phyloP scores from a whole-genome alignment of 2,797 vertebrate genomes.

The Kryptopterus vitreolus region DNA sequence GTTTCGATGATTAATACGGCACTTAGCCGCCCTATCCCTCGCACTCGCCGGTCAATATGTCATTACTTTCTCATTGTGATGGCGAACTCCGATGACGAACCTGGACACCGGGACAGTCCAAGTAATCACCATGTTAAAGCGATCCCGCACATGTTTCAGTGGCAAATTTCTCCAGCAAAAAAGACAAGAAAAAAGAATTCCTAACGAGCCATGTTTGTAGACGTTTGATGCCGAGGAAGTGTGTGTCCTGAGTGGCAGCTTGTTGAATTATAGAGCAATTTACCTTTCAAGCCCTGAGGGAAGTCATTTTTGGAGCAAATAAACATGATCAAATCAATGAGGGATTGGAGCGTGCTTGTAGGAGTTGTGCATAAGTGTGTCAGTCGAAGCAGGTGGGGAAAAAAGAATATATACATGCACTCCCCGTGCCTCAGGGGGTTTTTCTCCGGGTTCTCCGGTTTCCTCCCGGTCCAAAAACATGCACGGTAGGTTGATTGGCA shows the following conservation, averaged over 20 bases:
- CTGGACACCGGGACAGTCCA: slow-evolving; percentile 36
- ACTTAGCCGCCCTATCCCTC: slow-evolving; percentile 51
- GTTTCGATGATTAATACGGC: slow-evolving; percentile 61
- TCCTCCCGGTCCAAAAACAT: too few relatives aligned
- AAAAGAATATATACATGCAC: not conserved
- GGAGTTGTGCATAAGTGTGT: slow-evolving; percentile 14
- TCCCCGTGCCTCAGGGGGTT: too few relatives aligned
- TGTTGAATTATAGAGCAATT: slow-evolving; percentile 31
- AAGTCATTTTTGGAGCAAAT: slow-evolving; percentile 36
- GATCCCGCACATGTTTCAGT: slow-evolving; percentile 36
- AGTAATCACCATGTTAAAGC: slow-evolving; percentile 50
- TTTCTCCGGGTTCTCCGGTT: too few relatives aligned
- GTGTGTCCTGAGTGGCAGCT: slow-evolving; percentile 18
- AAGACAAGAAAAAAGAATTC: too few relatives aligned
- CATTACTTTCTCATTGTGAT: slow-evolving; percentile 55
- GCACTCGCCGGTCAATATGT: slow-evolving; percentile 54
- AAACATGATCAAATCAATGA: slow-evolving; percentile 26
- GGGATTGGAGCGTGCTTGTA: slow-evolving; percentile 31
- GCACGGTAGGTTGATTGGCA: too few relatives aligned
- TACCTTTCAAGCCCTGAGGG: not conserved
- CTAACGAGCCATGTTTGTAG: slow-evolving; percentile 24
- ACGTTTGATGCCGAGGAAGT: slow-evolving; percentile 12
- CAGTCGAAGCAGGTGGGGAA: slow-evolving; percentile 8
- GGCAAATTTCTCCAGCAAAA: slow-evolving; percentile 52
- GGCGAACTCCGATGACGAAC: slow-evolving; percentile 30